Percentiles rank a stretch among this genome's conserved stretches.
phyloP scores from a whole-genome alignment of 2,888 invertebrate genomes.

The Epirrita christyi region DNA sequence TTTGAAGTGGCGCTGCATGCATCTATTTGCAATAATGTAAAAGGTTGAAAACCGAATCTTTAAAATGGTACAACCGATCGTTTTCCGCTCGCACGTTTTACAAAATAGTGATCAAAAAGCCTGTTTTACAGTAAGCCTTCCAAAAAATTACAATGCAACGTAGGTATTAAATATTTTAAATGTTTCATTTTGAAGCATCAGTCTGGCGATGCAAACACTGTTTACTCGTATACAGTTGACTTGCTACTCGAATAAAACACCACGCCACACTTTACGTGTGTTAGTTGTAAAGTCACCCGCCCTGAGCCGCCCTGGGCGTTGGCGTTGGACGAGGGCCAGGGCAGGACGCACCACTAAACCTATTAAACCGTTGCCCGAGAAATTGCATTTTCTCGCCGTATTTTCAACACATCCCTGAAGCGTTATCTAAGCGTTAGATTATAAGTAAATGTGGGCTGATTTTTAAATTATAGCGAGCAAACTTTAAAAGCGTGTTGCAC shows the following conservation, averaged over 20 bases:
- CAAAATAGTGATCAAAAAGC: no score
- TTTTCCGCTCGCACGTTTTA: no score
- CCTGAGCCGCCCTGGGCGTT: conserved; percentile 29
- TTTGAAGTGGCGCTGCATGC: no score
- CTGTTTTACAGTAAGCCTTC: background rate
- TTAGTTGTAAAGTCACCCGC: conserved; percentile 16
- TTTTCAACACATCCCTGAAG: conserved; percentile 40
- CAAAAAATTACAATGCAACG: background rate
- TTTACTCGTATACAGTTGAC: conserved; percentile 1
- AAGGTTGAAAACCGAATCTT: no score
- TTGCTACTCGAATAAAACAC: background rate
- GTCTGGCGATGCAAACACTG: background rate
- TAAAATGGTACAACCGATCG: no score
- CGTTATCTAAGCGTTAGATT: conserved; percentile 13
- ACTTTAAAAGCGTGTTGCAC: no score
- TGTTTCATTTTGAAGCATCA: background rate
- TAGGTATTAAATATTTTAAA: background rate
- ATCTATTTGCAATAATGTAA: no score
- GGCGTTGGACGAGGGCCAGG: conserved; percentile 44
- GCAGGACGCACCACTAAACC: conserved; percentile 48
- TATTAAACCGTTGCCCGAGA: conserved; percentile 50
- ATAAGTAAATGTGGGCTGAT: background rate
- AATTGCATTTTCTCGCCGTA: conserved; percentile 53
- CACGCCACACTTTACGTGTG: background rate
- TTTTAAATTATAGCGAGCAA: background rate